Evolutionary conservation across 2,888 invertebrate genomes (phyloP).

Genomic region (Hypena proboscidalis): DNA sequence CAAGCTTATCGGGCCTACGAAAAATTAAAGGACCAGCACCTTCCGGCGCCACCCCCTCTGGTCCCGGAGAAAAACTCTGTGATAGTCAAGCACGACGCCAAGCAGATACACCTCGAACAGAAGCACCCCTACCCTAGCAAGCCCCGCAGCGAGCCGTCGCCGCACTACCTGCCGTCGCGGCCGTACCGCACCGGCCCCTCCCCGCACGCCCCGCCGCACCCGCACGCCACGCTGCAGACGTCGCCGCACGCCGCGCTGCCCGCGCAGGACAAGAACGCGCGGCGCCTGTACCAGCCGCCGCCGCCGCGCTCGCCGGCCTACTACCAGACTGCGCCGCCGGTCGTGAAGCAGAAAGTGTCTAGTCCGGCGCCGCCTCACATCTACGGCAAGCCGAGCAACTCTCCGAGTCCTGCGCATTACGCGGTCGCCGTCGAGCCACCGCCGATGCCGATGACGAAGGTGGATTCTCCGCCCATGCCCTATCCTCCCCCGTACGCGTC

Average conservation of each 20-base stretch:
- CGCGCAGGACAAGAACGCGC: constrained; percentile 58
- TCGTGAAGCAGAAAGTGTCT: constrained; percentile 89
- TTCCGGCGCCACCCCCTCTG: constrained; percentile 88
- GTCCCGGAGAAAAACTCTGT: constrained; percentile 91
- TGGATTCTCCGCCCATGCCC: constrained; percentile 73
- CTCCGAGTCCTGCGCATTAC: constrained; percentile 79
- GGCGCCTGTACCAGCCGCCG: constrained; percentile 56
- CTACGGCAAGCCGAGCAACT: constrained; percentile 87
- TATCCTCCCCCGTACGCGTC: constrained; percentile 74
- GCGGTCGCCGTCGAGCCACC: constrained; percentile 68
- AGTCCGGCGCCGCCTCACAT: constrained; percentile 92
- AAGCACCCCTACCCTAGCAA: constrained; percentile 86
- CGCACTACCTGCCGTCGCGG: constrained; percentile 83
- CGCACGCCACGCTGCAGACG: constrained; percentile 77
- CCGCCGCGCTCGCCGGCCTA: constrained; percentile 76
- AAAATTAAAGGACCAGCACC: constrained; percentile 86
- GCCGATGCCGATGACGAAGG: constrained; percentile 86
- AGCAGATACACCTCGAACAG: constrained; percentile 86
- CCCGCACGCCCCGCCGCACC: constrained; percentile 84
- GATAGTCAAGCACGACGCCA: constrained; percentile 91
- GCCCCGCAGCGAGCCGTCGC: constrained; percentile 81
- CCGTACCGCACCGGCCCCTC: constrained; percentile 78
- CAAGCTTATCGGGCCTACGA: constrained; percentile 86
- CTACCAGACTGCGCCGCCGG: constrained; percentile 77
- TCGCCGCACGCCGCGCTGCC: constrained; percentile 67